A percentile compares a stretch with the other conserved stretches of the same genome.
Conservation (phyloP, 2,113 vertebrate species). For the Capra hircus region DNA sequence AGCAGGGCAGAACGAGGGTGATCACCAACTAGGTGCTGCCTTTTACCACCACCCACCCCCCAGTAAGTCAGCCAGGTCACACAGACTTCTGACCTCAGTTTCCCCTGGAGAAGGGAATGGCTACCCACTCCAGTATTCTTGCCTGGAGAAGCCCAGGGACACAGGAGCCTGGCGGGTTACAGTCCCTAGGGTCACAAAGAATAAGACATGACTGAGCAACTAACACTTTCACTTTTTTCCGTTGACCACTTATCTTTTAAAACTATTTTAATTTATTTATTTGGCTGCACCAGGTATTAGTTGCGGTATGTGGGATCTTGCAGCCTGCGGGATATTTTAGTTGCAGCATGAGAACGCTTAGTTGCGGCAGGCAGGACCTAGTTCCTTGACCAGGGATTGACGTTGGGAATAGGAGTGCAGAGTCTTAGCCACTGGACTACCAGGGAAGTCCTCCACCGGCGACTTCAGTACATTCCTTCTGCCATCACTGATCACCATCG, state of each 20-base stretch:
- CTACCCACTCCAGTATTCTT: neutral
- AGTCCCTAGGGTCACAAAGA: neutral
- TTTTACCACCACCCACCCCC: neutral
- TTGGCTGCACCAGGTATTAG: neutral
- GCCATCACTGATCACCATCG: too few relatives aligned
- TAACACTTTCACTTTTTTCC: neutral
- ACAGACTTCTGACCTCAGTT: neutral
- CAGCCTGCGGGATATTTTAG: neutral
- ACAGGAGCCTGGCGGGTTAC: neutral
- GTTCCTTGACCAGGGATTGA: neutral
- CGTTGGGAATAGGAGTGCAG: accelerated
- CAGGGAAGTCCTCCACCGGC: neutral
- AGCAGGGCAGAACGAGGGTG: neutral
- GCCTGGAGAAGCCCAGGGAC: neutral
- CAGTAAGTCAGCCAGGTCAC: accelerated
- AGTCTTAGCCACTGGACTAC: neutral
- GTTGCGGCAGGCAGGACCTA: neutral
- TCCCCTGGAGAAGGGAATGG: neutral
- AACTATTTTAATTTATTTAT: neutral
- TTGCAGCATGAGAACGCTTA: neutral
- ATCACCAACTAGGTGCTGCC: too few relatives aligned
- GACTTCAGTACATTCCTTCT: accelerated
- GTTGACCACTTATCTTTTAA: neutral
- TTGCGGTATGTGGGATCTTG: neutral
- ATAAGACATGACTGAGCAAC: neutral